Evolutionary conservation across 2,888 invertebrate genomes (phyloP).

Genomic region (Leptothorax acervorum): DNA sequence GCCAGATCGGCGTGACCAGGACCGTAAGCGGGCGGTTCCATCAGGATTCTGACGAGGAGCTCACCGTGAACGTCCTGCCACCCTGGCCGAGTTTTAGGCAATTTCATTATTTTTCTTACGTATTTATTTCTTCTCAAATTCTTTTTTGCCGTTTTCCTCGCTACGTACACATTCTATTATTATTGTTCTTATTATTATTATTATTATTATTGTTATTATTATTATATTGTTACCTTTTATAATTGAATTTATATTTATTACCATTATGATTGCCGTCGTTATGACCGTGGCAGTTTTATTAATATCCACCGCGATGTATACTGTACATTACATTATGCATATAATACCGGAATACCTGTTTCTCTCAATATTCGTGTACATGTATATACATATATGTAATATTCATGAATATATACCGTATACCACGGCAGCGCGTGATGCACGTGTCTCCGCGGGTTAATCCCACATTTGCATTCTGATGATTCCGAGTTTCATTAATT

Average conservation of each 20-base stretch:
- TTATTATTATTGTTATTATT: constrained; percentile 59
- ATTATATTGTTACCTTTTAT: constrained; percentile 53
- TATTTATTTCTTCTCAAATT: constrained; percentile 84
- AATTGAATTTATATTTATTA: constrained; percentile 65
- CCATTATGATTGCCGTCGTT: constrained; percentile 62
- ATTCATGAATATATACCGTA: constrained; percentile 29
- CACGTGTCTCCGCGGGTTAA: constrained; percentile 25
- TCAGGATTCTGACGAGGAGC: constrained; percentile 85
- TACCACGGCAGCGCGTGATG: constrained; percentile 27
- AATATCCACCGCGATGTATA: constrained; percentile 35
- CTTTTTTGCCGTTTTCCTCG: constrained; percentile 75
- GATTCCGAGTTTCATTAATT: constrained; percentile 11
- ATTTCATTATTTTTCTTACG: constrained; percentile 84
- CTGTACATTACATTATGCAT: constrained; percentile 43
- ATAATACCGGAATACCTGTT: constrained; percentile 31
- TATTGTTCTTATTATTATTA: constrained; percentile 54
- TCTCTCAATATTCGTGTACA: constrained; percentile 49
- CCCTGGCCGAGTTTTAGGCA: constrained; percentile 86
- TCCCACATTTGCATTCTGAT: constrained; percentile 36
- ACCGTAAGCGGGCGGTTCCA: constrained; percentile 80
- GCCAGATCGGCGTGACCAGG: constrained; percentile 83
- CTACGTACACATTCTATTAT: constrained; percentile 73
- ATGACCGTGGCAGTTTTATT: constrained; percentile 50
- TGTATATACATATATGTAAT: constrained; percentile 28
- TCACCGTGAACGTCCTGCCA: constrained; percentile 85